A percentile compares a stretch with the other conserved stretches of the same genome.
Conservation (phyloP, 2,797 vertebrate genomes). For the Glossophaga mutica region DNA sequence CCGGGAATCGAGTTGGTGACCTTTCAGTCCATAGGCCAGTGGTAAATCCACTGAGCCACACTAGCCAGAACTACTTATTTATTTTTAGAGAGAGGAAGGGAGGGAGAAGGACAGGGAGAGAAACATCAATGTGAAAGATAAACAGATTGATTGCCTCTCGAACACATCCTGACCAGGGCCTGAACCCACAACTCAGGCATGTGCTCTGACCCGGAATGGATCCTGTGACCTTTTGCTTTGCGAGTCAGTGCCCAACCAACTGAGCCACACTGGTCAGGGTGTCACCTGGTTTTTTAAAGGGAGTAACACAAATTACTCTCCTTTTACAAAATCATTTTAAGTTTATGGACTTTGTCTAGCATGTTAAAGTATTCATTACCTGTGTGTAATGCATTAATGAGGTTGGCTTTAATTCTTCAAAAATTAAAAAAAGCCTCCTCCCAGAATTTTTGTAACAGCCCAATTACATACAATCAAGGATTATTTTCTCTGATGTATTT, state of each 20-base stretch:
- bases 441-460: neutral
- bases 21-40: neutral
- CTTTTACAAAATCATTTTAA: conserved; percentile 21
- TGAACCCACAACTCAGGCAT: no score
- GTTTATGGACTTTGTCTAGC: neutral
- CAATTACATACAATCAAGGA: neutral
- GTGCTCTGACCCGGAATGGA: neutral
- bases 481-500: conserved; percentile 9
- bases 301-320: neutral
- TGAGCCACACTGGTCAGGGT: neutral
- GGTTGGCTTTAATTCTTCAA: conserved; percentile 11
- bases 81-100: neutral
- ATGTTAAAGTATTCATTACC: neutral
- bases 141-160: neutral
- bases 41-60: neutral
- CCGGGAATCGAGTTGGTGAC: neutral
- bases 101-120: neutral
- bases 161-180: neutral
- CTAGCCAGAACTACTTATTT: neutral
- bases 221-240: neutral
- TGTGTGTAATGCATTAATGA: neutral
- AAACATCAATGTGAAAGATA: neutral
- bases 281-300: neutral
- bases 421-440: neutral
- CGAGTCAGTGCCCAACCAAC: neutral